Base-by-base conservation (phyloP, 1,140 invertebrate genomes). In the Rhopalosiphum maidis region DNA sequence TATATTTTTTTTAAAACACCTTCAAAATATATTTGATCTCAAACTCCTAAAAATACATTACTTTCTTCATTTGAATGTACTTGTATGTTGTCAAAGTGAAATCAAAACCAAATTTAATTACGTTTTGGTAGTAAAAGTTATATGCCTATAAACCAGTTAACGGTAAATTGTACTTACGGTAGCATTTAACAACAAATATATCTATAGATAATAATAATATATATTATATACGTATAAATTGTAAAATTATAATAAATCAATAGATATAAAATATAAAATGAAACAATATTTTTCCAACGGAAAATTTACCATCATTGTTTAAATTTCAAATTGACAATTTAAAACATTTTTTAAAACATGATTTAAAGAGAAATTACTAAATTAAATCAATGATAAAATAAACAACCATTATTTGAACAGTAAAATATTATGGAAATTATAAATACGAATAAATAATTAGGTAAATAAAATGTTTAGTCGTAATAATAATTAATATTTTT, bases 161-260 rank as follows among this genome's bases (percentile, higher is more conserved):
- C 46, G 46, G 86, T 88, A 88, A 88, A 88, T 88, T 48, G 86
- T 88, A 88, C 86, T 88, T 48, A 46, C 30, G 86, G 86, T 48
- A 88, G 43, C 35, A 87, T 87, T 87, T 46, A 87, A 87, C 85
- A 46, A 87, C 18, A 87, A 46, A 43, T 15, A 68, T 68, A 77
- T 23, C 30, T 77, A 68, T n/a, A n/a, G 30, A 77, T 77, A 68
- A 77, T 68, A 68, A 51, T 46, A 46, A 46, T 46, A 77, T 77
- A 77, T 77, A 37, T 8, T 37, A 43, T 43, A 11, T 43, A 86
- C 8, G 85, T 48, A 87, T 25, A 15, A n/a, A 48, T 77, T n/a
- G 48, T 46, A 11, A 15, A n/a, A 48, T 77, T n/a, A 87, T 46
- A 87, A 46, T 46, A n/a, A 87, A 48, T 48, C 85, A 46, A 46